phyloP scores from a whole-genome alignment of 2,888 invertebrate species.

The Acanthacorydalis orientalis region DNA sequence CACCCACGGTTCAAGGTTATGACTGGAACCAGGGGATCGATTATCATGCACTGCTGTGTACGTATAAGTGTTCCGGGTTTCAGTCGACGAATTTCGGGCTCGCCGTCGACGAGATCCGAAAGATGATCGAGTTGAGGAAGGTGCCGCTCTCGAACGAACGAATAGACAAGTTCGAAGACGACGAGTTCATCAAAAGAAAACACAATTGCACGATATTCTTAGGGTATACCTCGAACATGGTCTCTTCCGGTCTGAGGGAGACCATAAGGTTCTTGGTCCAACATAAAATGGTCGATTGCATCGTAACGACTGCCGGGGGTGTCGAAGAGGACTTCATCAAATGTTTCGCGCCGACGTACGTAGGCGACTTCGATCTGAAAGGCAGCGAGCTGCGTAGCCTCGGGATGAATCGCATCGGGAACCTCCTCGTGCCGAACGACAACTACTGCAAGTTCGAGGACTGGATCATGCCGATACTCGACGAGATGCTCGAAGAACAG shows the following conservation, averaged over 20 bases:
- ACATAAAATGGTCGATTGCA: constrained; percentile 80
- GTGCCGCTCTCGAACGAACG: constrained; percentile 49
- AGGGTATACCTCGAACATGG: constrained; percentile 94
- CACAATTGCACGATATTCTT: constrained; percentile 88
- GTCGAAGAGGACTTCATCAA: constrained; percentile 98
- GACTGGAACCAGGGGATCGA: constrained; percentile 85
- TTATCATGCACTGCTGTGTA: constrained; percentile 65
- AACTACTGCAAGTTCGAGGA: constrained; percentile 97
- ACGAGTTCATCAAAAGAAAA: constrained; percentile 60
- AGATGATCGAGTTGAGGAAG: constrained; percentile 69
- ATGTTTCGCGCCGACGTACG: constrained; percentile 84
- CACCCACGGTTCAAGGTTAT: constrained; percentile 65
- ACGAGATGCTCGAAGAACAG: constrained; percentile 82
- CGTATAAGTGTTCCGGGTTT: constrained; percentile 76
- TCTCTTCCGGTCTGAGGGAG: constrained; percentile 88
- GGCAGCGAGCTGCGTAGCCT: constrained; percentile 65
- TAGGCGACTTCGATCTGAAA: constrained; percentile 78
- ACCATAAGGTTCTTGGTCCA: constrained; percentile 74
- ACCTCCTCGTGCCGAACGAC: constrained; percentile 91
- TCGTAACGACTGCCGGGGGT: constrained; percentile 96
- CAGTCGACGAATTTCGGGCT: constrained; percentile 92
- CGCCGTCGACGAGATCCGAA: constrained; percentile 80
- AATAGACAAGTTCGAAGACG: constrained; percentile 51
- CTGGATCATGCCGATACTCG: constrained; percentile 88
- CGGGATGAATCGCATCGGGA: constrained; percentile 75